These are phyloP conservation scores for Tychaedon coryphoeus DNA, from an alignment of 2,113 vertebrate species.

Conservation along the genomic window DNA sequence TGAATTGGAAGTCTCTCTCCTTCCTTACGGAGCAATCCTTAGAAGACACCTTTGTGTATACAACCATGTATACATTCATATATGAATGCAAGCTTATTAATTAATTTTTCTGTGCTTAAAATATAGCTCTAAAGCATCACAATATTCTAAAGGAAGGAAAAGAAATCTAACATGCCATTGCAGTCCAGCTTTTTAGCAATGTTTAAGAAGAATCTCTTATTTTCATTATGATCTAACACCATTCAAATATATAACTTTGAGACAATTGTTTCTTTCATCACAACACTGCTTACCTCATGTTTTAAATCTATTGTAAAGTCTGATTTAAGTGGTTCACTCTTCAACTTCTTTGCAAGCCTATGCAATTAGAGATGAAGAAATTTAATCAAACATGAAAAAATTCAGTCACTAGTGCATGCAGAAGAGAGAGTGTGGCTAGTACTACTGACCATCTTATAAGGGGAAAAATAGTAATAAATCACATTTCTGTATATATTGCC, in stretches of 20 bases:
- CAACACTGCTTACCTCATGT: constrained; percentile 84
- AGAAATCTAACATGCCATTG: background rate
- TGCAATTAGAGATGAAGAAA: constrained; percentile 46
- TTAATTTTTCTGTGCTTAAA: background rate
- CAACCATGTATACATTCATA: background rate
- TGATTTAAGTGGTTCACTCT: constrained; percentile 87
- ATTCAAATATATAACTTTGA: background rate
- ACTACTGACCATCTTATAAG: background rate
- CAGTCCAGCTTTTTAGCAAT: background rate
- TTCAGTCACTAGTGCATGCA: background rate
- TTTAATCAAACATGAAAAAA: background rate
- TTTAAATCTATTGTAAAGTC: constrained; percentile 98
- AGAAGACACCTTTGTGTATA: background rate
- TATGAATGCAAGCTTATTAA: background rate
- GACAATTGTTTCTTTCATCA: background rate
- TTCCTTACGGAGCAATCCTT: background rate
- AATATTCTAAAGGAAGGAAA: background rate
- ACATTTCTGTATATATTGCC: background rate
- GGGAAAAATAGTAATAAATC: background rate
- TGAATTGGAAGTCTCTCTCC: background rate
- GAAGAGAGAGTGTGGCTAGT: background rate
- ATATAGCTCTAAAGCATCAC: background rate
- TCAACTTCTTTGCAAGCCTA: constrained; percentile 88
- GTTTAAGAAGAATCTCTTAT: background rate
- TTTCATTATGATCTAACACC: background rate